These are phyloP conservation scores for Andrena minutula DNA, from an alignment of 2,888 invertebrate species.

Conservation along the genomic window DNA sequence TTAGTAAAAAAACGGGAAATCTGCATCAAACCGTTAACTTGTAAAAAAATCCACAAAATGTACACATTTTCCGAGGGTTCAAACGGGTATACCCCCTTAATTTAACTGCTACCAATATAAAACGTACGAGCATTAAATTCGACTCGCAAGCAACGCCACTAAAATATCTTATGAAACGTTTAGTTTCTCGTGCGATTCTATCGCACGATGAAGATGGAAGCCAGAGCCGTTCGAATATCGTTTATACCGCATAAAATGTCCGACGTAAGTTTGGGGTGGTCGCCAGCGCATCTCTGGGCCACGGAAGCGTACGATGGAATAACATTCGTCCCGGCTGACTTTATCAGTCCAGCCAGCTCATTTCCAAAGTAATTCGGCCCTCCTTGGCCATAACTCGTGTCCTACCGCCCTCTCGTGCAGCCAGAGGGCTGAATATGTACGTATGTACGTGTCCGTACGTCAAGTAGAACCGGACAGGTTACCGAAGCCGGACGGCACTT, in stretches of 20 bases:
- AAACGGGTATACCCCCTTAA: too few species aligned
- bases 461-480: conserved; percentile 56
- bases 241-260: not conserved
- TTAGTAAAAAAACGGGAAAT: too few species aligned
- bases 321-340: conserved; percentile 46
- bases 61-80: too few species aligned
- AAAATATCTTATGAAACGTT: too few species aligned
- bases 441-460: conserved; percentile 42
- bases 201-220: not conserved
- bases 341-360: conserved; percentile 60
- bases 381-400: conserved; percentile 53
- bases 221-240: not conserved
- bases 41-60: too few species aligned
- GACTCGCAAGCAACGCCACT: too few species aligned
- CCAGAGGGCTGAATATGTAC: conserved; percentile 6
- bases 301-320: conserved; percentile 15
- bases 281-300: not conserved
- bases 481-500: conserved; percentile 63
- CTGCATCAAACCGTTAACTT: too few species aligned
- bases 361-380: conserved; percentile 65
- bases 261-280: not conserved
- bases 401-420: conserved; percentile 14
- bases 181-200: not conserved
- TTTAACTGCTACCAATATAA: too few species aligned
- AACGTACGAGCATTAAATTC: too few species aligned